phyloP scores from a whole-genome alignment of 2,888 invertebrate species.

The Bhutanitis thaidina region DNA sequence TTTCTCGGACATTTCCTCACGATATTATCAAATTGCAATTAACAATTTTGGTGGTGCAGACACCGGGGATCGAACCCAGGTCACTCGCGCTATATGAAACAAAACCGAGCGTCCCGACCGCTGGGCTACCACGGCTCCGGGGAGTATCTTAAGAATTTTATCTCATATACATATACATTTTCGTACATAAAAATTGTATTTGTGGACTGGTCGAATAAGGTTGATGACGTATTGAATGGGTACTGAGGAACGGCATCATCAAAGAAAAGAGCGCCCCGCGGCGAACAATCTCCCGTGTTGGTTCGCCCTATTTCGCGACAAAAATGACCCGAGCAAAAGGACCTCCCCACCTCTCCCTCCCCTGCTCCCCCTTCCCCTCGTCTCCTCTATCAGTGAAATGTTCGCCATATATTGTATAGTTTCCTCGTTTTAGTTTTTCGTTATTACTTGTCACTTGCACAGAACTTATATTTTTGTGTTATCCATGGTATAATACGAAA shows the following conservation, averaged over 20 bases:
- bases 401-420: constrained; percentile 16
- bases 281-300: constrained; percentile 41
- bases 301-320: constrained; percentile 33
- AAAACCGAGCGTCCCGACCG: no score
- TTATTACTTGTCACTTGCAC: constrained; percentile 15
- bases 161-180: not conserved
- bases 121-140: constrained; percentile 4
- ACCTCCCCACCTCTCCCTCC: not conserved
- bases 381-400: constrained; percentile 16
- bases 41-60: no score
- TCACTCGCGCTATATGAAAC: no score
- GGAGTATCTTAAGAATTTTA: constrained; percentile 14
- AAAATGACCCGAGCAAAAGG: constrained; percentile 24
- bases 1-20: no score
- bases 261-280: constrained; percentile 34
- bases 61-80: no score
- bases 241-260: constrained; percentile 21
- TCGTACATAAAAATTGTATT: constrained; percentile 9
- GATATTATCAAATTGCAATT: no score
- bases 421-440: not conserved
- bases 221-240: not conserved
- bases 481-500: no score
- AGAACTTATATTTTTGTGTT: not conserved
- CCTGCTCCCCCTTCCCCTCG: not conserved
- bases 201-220: not conserved